These are phyloP conservation scores for Cryptoleucopteryx plumbea DNA, from an alignment of 2,113 vertebrate species.

Conservation along the genomic window DNA sequence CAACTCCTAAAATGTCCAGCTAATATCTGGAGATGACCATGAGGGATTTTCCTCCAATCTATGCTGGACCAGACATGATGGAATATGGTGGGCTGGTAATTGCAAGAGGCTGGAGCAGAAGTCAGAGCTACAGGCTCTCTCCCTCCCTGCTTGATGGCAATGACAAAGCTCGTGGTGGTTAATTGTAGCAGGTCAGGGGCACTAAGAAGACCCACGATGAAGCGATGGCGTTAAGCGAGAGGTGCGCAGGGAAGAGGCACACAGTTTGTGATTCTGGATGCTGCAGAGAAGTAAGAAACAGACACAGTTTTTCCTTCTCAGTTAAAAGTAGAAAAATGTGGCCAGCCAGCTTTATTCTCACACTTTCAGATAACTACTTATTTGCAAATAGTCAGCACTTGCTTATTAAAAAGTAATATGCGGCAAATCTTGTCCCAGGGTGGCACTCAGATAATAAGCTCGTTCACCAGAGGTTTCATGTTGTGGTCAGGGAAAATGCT, in stretches of 20 bases:
- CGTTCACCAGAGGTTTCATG: not conserved
- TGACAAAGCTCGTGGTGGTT: rapidly evolving
- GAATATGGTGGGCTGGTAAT: not conserved
- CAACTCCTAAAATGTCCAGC: not conserved
- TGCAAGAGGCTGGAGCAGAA: not conserved
- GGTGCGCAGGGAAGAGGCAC: not conserved
- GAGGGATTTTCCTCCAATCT: not conserved
- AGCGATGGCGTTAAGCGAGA: rapidly evolving
- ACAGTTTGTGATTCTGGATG: not conserved
- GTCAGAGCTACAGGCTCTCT: not conserved
- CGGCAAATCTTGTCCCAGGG: not conserved
- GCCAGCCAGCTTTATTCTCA: not conserved
- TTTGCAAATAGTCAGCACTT: conserved; percentile 31
- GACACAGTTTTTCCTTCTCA: not conserved
- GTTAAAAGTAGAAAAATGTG: not conserved
- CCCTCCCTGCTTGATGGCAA: not conserved
- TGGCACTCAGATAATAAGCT: conserved; percentile 2
- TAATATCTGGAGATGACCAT: not conserved
- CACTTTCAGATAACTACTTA: not conserved
- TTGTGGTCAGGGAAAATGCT: not conserved
- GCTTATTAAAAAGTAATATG: conserved; percentile 1
- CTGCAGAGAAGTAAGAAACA: not conserved
- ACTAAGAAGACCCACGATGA: rapidly evolving
- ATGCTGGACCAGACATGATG: not conserved
- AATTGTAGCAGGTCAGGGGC: not conserved